Base-by-base conservation (phyloP, 1,140 invertebrate genomes). In the Drosophila busckii region DNA sequence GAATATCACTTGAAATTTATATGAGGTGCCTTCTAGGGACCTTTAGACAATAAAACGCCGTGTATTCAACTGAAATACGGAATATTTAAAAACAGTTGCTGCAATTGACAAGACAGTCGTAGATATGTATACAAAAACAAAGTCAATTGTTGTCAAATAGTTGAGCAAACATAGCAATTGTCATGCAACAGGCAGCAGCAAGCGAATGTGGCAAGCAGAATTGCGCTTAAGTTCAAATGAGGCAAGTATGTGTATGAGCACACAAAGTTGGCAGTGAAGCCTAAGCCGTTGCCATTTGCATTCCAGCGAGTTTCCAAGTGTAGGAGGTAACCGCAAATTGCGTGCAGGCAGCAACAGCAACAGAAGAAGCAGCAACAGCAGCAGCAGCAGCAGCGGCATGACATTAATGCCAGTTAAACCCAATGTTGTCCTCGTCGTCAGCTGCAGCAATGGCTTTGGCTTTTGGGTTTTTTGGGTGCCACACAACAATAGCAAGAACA, bases 401-500 rank as follows among this genome's bases (percentile, higher is more conserved):
- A 68, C 75, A 80, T 80, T 80, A 80, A 82, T 80, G 73, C 73
- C 75, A 82, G 73, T 82, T 80, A 80, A 80, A 63, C 64, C 75
- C 68, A 63, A 59, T 59, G 71, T 70, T 70, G 67, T 71, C 44
- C 54, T 49, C 63, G 48, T 62, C 40, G 49, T 61, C 60, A 69
- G 46, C 61, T 61, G 69, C 64, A 82, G 59, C 63, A 28, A 64
- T 41, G 59, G 70, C 70, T 62, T 62, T 68, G 56, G 53, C 49
- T 64, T 56, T n/a, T 46, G 52, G 31, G 29, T 50, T 50, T 78
- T 65, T 70, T 68, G 32, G 68, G 55, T 54, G n/a, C n/a, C n/a
- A n/a, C n/a, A n/a, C n/a, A n/a, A n/a, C n/a, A n/a, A n/a, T n/a
- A n/a, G n/a, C n/a, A n/a, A 69, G 60, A 26, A 34, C 38, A 12